Evolutionary conservation across 2,113 vertebrate species (phyloP), one percentile per base, ranked within the genome.

Genomic region (Barnardius zonarius): DNA sequence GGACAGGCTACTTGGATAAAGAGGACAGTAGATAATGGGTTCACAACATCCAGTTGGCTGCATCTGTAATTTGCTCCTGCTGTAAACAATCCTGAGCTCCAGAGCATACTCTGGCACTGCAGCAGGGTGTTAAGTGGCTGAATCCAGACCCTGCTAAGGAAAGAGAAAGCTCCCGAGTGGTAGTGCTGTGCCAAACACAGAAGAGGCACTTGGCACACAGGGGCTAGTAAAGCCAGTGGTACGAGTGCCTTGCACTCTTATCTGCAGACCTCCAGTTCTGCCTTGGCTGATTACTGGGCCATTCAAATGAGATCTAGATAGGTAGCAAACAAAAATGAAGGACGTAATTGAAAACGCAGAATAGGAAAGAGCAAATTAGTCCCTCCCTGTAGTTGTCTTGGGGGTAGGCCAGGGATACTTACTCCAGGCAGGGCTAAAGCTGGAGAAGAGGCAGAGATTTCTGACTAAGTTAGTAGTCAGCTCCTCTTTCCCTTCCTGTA

Each of bases 371-470:
- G 33, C 31, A 90, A 95, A 81, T 86, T 55, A 90, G 51, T 78
- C 62, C 61, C 55, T 93, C 64, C 14, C n/a, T 8, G 31, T 72
- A 63, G 85, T 9, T 74, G 54, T 64, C 44, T 64, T 95, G 93
- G 83, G 57, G 13, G 4, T 43, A 83, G 43, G 82, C 93, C 86
- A 95, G 55, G 39, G 61, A 82, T 83, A 39, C 66, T 66, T 68
- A 55, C 30, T 83, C 77, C 35, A 82, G 83, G 68, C 61, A 75
- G 35, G 80, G 55, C 44, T 88, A 89, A 75, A 35, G 62, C 23
- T 96, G 88, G 96, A 96, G 77, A 92, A 86, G 52, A 93, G 86
- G 63, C 55, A 94, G 54, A 87, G 70, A 93, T 92, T 74, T 93
- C 88, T 92, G 90, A 83, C 85, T 81, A 83, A 61, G 55, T 82